Percentiles rank a stretch among this genome's conserved stretches.
Conservation (phyloP, 2,113 vertebrate genomes). For the Chloropsis hardwickii region DNA sequence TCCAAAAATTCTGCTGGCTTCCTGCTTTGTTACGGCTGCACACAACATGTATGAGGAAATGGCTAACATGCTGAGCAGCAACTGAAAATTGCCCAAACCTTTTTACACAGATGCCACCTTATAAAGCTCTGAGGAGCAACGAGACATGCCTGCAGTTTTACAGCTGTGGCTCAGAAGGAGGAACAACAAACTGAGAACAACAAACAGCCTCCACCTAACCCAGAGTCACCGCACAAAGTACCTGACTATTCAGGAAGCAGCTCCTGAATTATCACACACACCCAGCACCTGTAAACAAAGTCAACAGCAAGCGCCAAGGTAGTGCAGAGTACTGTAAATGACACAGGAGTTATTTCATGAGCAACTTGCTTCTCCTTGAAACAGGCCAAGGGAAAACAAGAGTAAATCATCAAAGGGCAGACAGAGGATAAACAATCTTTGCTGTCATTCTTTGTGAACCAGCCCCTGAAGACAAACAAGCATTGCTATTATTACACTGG, state of each 20-base stretch:
- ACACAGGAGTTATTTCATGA: background rate
- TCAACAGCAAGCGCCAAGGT: background rate
- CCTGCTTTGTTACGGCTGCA: background rate
- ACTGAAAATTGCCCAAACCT: background rate
- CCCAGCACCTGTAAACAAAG: background rate
- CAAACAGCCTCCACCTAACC: background rate
- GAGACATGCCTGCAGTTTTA: background rate
- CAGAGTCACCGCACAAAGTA: background rate
- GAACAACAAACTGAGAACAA: background rate
- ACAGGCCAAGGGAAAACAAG: background rate
- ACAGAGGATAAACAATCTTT: background rate
- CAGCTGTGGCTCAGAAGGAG: background rate
- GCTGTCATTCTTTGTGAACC: background rate
- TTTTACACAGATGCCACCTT: background rate
- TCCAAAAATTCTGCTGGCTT: background rate
- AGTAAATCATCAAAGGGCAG: conserved; percentile 5
- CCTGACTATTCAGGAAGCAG: background rate
- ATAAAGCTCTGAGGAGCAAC: background rate
- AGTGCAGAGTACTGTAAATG: background rate
- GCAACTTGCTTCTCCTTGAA: background rate
- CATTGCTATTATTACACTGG: background rate
- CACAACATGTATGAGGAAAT: background rate
- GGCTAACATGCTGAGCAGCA: background rate
- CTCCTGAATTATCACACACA: background rate
- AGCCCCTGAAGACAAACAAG: background rate